Evolutionary conservation across 2,797 vertebrate species (phyloP), one percentile per base, ranked within the genome.

Genomic region (Clarias laeviceps): DNA sequence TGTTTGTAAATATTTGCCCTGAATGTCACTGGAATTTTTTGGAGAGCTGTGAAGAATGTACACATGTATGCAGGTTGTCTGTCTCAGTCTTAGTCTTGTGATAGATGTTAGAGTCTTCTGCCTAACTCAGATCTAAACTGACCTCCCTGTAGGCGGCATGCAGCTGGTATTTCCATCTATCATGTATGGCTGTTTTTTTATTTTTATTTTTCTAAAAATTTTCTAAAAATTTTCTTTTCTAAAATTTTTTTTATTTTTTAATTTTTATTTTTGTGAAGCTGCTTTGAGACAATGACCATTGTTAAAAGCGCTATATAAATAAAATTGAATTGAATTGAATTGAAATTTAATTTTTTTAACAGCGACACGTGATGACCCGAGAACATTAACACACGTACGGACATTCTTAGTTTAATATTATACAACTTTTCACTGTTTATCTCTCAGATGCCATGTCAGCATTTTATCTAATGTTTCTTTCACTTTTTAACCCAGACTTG

Each of bases 331-430:
- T n/a, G n/a, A n/a, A n/a, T n/a, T n/a, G n/a, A n/a, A n/a, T n/a
- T n/a, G n/a, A n/a, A n/a, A n/a, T n/a, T n/a, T n/a, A n/a, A n/a
- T n/a, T 14, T 12, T 22, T 68, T 34, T 34, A 37, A 70, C 37
- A 72, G 22, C 11, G 32, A 9, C 14, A 24, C 27, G 27, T 56
- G 72, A 56, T 56, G 17, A 56, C 73, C 27, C 57, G 12, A 64
- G 66, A 74, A 56, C 24, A 83, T 83, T 82, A 68, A 85, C 68
- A 22, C 66, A 66, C 12, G 27, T 8, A 70, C 5, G 57, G 54
- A 61, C 29, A n/a, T 50, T 20, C 24, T 50, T 45, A 61, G 70
- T 82, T 82, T 8, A 78, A 78, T 68, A 77, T 76, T 76, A 66
- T 14, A 37, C 20, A 84, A 20, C 1, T 34, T 57, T 78, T 78